Conservation (phyloP, 2,113 vertebrate genomes). For the Pomatostomus ruficeps region DNA sequence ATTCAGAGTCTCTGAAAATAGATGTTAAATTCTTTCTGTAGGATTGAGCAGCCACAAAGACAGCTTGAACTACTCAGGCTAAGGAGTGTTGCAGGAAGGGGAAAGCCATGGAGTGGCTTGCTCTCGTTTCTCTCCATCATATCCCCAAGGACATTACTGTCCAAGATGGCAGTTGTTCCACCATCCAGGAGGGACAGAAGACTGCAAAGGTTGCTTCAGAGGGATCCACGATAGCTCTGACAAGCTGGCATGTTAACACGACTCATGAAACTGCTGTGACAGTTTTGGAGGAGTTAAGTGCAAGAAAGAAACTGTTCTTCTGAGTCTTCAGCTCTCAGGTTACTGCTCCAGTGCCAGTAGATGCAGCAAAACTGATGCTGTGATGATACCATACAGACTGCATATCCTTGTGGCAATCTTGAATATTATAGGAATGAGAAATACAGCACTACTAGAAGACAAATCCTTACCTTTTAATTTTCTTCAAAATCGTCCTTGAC, state of each 20-base stretch:
- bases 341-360: not conserved
- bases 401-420: not conserved
- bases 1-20: not conserved
- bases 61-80: not conserved
- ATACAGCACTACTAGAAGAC: not conserved
- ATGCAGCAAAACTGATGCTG: not conserved
- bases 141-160: not conserved
- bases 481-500: not conserved
- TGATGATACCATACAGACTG: not conserved
- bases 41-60: not conserved
- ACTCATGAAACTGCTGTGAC: not conserved
- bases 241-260: not conserved
- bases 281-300: not conserved
- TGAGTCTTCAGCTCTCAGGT: not conserved
- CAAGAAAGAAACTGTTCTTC: not conserved
- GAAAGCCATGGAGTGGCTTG: rapidly evolving
- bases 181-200: not conserved
- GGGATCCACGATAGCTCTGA: not conserved
- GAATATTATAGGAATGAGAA: not conserved
- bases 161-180: not conserved
- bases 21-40: not conserved
- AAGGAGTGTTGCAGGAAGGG: not conserved
- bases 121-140: not conserved
- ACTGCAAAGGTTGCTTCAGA: not conserved
- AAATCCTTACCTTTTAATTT: not conserved